Base-by-base conservation (phyloP, 1,140 invertebrate species). In the Pseudachorutes palmiensis region DNA sequence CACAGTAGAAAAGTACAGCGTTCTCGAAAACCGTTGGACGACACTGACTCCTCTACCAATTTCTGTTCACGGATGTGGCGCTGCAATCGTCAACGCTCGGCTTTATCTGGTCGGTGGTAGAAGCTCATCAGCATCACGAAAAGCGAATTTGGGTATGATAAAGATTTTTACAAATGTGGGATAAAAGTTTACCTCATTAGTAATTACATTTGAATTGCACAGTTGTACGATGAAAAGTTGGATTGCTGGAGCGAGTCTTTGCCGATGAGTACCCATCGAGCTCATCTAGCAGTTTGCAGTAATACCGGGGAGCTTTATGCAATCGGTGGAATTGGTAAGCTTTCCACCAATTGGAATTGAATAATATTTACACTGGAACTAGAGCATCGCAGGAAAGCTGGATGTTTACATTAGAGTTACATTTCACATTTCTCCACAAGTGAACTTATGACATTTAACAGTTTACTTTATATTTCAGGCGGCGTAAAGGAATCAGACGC, bases 281-380 rank as follows among this genome's bases (percentile, higher is more conserved):
- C 62, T n/a, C 75, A 75, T 69, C 57, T 75, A 29, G 75, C 74
- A 22, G 72, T 76, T 45, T 69, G 70, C 32, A 62, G 66, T 49
- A 70, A 73, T 33, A 72, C 72, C 32, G 75, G 76, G n/a, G 64
- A 74, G 26, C 51, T 76, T 2, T 76, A 75, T 64, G 72, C 75
- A 1, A 70, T 74, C n/a, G 76, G 76, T 26, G 76, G 76, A 59
- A 69, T 76, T 59, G 75, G 75, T 74, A 69, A 68, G 51, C 22
- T 2, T n/a, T n/a, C n/a, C n/a, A 29, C 55, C 5, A 58, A 9
- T 12, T 58, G 5, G n/a, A 29, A 58, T 22, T 58, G 22, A 58
- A 22, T 24, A 58, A 58, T 58, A 22, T 22, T 24, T 58, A n/a
- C n/a, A n/a, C n/a, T n/a, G n/a, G n/a, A n/a, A n/a, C n/a, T n/a